Conservation (phyloP, 2,797 vertebrate genomes). For the Rhynchonycteris naso region DNA sequence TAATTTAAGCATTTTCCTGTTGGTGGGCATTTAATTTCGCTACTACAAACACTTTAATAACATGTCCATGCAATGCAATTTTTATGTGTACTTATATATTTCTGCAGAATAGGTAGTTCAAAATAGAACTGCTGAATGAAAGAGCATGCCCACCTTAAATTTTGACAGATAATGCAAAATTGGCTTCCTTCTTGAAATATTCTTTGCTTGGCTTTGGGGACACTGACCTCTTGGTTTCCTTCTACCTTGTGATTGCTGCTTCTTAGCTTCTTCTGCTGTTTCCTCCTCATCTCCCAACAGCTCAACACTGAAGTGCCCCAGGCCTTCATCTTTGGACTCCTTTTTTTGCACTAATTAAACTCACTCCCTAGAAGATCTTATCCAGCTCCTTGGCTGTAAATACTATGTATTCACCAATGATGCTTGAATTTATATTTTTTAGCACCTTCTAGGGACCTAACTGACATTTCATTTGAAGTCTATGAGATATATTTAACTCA, state of each 20-base stretch:
- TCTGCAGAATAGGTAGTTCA: slow-evolving; percentile 15
- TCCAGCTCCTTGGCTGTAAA: slow-evolving; percentile 16
- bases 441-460: neutral
- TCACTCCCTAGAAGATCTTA: neutral
- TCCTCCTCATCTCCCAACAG: neutral
- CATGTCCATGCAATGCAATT: neutral
- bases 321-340: slow-evolving; percentile 1
- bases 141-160: neutral
- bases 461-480: neutral
- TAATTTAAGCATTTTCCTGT: neutral
- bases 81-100: slow-evolving; percentile 13
- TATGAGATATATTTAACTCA: neutral
- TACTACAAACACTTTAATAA: slow-evolving; percentile 40
- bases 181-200: neutral
- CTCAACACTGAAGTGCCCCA: neutral
- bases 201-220: neutral
- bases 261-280: neutral
- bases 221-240: neutral
- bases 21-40: slow-evolving; percentile 28
- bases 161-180: slow-evolving; percentile 29
- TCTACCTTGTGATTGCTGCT: neutral
- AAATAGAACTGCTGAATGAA: slow-evolving; percentile 20
- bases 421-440: slow-evolving; percentile 35
- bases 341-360: slow-evolving; percentile 5
- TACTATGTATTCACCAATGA: neutral